Evolutionary conservation across 1,140 invertebrate genomes (phyloP).

Genomic region (Adoxophyes honmai): DNA sequence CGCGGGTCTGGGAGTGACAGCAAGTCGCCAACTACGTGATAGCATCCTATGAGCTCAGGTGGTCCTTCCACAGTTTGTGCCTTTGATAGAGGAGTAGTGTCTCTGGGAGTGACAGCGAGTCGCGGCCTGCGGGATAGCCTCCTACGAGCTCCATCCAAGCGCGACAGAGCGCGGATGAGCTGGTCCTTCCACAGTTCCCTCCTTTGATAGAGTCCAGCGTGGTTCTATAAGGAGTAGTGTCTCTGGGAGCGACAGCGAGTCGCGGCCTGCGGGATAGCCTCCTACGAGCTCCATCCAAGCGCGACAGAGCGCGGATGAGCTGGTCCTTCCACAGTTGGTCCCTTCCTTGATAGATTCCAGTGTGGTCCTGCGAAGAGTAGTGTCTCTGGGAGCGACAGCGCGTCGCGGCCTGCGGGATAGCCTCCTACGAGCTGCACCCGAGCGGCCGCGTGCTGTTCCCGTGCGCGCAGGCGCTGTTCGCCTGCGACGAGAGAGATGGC

Average conservation of each 20-base stretch:
- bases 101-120: constrained; percentile 93
- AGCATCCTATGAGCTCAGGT: too few relatives aligned
- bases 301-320: too few relatives aligned
- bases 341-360: too few relatives aligned
- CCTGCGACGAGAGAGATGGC: constrained; percentile 74
- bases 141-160: constrained; percentile 91
- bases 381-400: constrained; percentile 93
- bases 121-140: constrained; percentile 95
- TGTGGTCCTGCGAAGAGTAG: constrained; percentile 90
- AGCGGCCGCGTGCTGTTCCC: constrained; percentile 94
- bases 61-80: too few relatives aligned
- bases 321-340: too few relatives aligned
- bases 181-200: too few relatives aligned
- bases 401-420: constrained; percentile 94
- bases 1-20: too few relatives aligned
- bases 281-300: constrained; percentile 91
- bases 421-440: constrained; percentile 92
- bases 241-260: too few relatives aligned
- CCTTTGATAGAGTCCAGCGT: constrained; percentile 42
- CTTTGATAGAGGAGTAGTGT: constrained; percentile 95
- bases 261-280: constrained; percentile 95
- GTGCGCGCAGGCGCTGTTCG: constrained; percentile 89
- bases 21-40: too few relatives aligned
- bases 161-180: too few relatives aligned
- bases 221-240: too few relatives aligned